phyloP scores from a whole-genome alignment of 2,113 vertebrate genomes.

The Perognathus longimembris region DNA sequence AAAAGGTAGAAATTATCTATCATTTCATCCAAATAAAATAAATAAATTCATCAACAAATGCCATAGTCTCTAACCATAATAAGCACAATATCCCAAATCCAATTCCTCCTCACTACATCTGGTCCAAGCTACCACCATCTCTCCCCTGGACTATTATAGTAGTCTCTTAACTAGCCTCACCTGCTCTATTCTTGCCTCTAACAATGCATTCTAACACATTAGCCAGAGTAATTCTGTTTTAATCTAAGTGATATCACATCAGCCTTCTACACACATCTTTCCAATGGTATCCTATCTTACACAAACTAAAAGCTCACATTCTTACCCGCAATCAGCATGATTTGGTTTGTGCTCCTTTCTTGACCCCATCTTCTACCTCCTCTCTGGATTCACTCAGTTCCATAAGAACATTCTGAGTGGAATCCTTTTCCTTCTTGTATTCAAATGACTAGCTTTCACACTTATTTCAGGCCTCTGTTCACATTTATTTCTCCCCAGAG shows the following conservation, averaged over 20 bases:
- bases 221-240: neutral
- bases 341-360: no score
- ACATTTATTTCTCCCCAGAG: no score
- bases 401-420: no score
- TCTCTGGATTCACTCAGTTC: no score
- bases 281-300: neutral
- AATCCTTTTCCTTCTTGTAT: no score
- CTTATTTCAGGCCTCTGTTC: no score
- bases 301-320: neutral
- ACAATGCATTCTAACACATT: slow-evolving; percentile 12
- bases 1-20: neutral
- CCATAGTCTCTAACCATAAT: neutral
- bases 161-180: neutral
- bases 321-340: no score
- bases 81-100: neutral
- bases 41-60: neutral
- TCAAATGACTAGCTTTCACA: no score
- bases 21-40: neutral
- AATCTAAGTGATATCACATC: neutral
- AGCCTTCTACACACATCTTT: neutral
- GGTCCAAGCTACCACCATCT: neutral
- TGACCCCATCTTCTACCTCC: no score
- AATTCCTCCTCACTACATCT: neutral
- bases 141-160: neutral
- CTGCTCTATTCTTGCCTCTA: neutral